Evolutionary conservation across 2,888 invertebrate species (phyloP).

Genomic region (Orchestes rusci): DNA sequence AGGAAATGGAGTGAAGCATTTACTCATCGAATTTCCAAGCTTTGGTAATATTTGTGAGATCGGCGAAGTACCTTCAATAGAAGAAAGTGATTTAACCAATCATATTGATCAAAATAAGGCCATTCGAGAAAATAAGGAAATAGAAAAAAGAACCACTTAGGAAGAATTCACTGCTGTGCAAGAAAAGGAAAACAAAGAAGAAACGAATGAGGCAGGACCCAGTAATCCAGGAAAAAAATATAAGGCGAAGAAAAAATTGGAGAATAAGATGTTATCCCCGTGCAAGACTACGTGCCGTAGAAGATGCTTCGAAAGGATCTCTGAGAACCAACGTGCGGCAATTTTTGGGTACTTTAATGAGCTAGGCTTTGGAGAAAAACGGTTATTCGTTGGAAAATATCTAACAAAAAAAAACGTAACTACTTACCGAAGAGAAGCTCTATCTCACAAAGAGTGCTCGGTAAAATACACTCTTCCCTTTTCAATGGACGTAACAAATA

Average conservation of each 20-base stretch:
- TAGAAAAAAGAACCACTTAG: neutral
- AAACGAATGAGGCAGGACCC: neutral
- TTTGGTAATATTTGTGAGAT: neutral
- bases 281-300: constrained; percentile 6
- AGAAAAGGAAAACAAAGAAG: neutral
- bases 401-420: constrained; percentile 8
- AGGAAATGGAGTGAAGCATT: too few relatives aligned
- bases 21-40: neutral
- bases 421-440: constrained; percentile 8
- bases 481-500: constrained; percentile 7
- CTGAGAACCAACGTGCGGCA: constrained; percentile 2
- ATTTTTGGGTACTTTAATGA: constrained; percentile 9
- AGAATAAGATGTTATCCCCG: too few relatives aligned
- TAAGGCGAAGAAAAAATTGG: too few relatives aligned
- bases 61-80: neutral
- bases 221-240: too few relatives aligned
- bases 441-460: constrained; percentile 7
- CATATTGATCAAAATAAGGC: neutral
- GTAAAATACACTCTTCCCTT: constrained; percentile 10
- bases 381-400: constrained; percentile 8
- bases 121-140: neutral
- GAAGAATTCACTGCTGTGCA: neutral
- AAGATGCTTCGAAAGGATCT: constrained; percentile 7
- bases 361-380: constrained; percentile 8
- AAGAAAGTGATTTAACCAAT: neutral